Evolutionary conservation across 1,140 invertebrate species (phyloP).

Genomic region (Drosophila athabasca): DNA sequence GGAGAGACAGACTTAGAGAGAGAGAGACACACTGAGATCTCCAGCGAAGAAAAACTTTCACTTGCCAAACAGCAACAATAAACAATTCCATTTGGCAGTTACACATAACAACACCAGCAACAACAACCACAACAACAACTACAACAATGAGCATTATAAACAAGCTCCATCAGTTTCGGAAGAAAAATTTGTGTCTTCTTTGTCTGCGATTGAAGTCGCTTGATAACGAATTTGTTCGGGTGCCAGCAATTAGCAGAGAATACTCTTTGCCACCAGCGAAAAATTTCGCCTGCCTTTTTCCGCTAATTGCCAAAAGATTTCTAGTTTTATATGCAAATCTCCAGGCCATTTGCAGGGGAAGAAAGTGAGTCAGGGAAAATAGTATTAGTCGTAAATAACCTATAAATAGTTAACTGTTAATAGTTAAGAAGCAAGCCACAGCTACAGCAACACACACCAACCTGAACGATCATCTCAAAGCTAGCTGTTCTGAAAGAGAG

Average conservation of each 20-base stretch:
- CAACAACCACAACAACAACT: slow-evolving; percentile 21
- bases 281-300: slow-evolving; percentile 58
- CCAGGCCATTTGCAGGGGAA: slow-evolving; percentile 43
- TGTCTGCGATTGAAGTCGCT: slow-evolving; percentile 50
- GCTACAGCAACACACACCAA: too few relatives aligned
- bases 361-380: slow-evolving; percentile 47
- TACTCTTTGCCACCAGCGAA: neutral
- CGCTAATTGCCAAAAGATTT: slow-evolving; percentile 72
- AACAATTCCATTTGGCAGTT: slow-evolving; percentile 74
- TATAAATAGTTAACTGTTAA: slow-evolving; percentile 19
- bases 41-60: slow-evolving; percentile 65
- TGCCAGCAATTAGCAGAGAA: slow-evolving; percentile 66
- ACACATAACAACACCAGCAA: slow-evolving; percentile 60
- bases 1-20: slow-evolving; percentile 11
- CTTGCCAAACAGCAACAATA: slow-evolving; percentile 71
- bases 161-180: slow-evolving; percentile 50
- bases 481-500: too few relatives aligned
- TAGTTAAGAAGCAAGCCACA: neutral
- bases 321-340: slow-evolving; percentile 76
- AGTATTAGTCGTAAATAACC: slow-evolving; percentile 6
- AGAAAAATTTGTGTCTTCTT: slow-evolving; percentile 58
- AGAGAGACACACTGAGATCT: slow-evolving; percentile 33
- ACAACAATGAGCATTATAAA: slow-evolving; percentile 45
- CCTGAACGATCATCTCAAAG: too few relatives aligned
- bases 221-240: slow-evolving; percentile 65